Evolutionary conservation across 2,113 vertebrate genomes (phyloP).

Genomic region (Clarias gariepinus): DNA sequence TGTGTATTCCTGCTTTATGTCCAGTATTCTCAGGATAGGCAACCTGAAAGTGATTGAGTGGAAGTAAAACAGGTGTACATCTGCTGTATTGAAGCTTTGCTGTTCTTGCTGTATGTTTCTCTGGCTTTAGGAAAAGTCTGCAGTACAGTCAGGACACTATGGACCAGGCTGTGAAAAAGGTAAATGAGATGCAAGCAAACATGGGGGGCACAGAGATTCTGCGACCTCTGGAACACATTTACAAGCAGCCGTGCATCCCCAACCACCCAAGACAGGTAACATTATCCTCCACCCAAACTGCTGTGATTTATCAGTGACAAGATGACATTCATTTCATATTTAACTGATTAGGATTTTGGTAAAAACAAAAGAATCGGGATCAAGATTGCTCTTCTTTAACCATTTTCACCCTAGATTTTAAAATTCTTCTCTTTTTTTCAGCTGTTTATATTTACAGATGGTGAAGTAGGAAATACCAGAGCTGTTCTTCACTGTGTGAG

Average conservation of each 20-base stretch:
- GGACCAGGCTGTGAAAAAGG: conserved; percentile 70
- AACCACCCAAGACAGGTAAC: conserved; percentile 76
- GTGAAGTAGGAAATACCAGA: conserved; percentile 78
- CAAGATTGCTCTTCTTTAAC: too few relatives aligned
- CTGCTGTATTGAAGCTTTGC: neutral
- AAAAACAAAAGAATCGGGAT: too few relatives aligned
- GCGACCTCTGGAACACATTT: conserved; percentile 72
- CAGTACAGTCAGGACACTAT: conserved; percentile 76
- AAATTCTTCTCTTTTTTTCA: conserved; percentile 51
- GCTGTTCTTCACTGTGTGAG: conserved; percentile 74
- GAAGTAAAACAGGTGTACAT: neutral
- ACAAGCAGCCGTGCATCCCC: conserved; percentile 63
- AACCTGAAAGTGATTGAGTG: neutral
- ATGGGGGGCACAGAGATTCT: conserved; percentile 82
- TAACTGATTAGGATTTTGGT: neutral
- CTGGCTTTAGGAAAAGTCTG: conserved; percentile 73
- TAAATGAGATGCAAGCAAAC: conserved; percentile 66
- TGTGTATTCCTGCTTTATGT: neutral
- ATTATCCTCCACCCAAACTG: neutral
- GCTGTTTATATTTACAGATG: conserved; percentile 82
- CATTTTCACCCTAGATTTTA: neutral
- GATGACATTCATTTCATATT: neutral
- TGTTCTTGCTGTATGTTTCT: neutral
- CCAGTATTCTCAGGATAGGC: neutral
- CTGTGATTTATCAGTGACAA: neutral